phyloP scores from a whole-genome alignment of 1,140 invertebrate genomes.

The Epicauta chinensis region DNA sequence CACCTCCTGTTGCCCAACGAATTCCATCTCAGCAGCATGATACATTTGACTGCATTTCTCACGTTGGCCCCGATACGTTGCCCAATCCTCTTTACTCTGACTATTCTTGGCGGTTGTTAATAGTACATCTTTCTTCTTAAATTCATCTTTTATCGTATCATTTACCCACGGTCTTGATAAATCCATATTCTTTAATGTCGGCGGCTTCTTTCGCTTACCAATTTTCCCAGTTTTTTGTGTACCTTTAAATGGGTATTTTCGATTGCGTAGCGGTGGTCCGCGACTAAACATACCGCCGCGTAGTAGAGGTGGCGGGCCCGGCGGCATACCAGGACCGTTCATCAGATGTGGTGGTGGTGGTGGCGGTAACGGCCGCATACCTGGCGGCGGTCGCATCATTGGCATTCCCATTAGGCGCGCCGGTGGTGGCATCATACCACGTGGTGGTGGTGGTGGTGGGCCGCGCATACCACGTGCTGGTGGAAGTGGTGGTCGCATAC shows the following conservation, averaged over 20 bases:
- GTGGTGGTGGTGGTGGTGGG: conserved; percentile 25
- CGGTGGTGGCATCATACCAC: conserved; percentile 24
- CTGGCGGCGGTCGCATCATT: conserved; percentile 28
- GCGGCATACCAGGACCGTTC: conserved; percentile 23
- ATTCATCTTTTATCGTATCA: conserved; percentile 35
- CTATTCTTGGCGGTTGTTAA: conserved; percentile 34
- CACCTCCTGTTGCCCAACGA: conserved; percentile 44
- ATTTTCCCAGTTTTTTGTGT: conserved; percentile 25
- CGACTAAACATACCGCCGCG: conserved; percentile 20
- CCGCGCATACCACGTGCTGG: conserved; percentile 20
- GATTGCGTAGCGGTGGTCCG: conserved; percentile 14
- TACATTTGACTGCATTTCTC: conserved; percentile 40
- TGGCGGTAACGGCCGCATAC: conserved; percentile 30
- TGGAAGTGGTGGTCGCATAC: conserved; percentile 4
- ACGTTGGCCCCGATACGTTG: conserved; percentile 36
- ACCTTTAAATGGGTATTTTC: not conserved
- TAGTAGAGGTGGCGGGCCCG: conserved; percentile 5
- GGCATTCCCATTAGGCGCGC: conserved; percentile 28
- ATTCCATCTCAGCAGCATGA: conserved; percentile 34
- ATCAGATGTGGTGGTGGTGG: conserved; percentile 33
- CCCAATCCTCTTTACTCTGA: conserved; percentile 38
- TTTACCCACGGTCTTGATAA: conserved; percentile 40
- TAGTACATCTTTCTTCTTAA: conserved; percentile 38
- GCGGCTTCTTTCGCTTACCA: conserved; percentile 30
- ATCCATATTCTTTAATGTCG: conserved; percentile 33